Evolutionary conservation across 2,888 invertebrate species (phyloP).

Genomic region (Kuschelorhynchus macadamiae): DNA sequence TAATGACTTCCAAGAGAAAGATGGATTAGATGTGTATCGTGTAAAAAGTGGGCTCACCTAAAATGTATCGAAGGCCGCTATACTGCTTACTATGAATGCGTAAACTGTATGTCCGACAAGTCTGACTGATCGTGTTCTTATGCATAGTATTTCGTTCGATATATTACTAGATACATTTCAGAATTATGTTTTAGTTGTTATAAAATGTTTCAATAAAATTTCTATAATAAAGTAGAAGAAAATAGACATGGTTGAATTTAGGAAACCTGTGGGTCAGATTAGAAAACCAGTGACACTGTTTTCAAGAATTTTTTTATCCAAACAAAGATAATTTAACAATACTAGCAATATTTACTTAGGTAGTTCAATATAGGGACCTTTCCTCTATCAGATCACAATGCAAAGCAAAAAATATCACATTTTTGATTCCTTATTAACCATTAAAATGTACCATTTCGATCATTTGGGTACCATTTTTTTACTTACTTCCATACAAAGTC

Average conservation of each 20-base stretch:
- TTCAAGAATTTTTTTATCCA: neutral
- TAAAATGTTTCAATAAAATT: neutral
- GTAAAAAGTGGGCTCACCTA: constrained; percentile 1
- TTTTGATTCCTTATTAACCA: too few species aligned
- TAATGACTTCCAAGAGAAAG: neutral
- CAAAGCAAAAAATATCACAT: too few species aligned
- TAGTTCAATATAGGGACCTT: constrained; percentile 8
- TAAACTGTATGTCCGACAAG: neutral
- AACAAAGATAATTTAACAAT: neutral
- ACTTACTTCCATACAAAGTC: constrained; percentile 82
- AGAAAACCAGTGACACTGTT: neutral
- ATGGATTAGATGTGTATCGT: neutral
- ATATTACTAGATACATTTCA: too few species aligned
- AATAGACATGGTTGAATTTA: neutral
- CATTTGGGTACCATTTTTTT: neutral
- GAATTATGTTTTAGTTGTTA: constrained; percentile 1
- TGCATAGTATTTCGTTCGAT: neutral
- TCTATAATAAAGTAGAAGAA: neutral
- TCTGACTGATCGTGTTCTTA: neutral
- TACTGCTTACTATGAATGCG: neutral
- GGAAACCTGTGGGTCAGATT: neutral
- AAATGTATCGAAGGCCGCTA: neutral
- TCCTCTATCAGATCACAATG: too few species aligned
- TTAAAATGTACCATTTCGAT: neutral
- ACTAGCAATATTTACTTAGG: constrained; percentile 1